Percentiles rank a stretch among this genome's conserved stretches.
These are phyloP conservation scores for Poliocrania exsul DNA, from an alignment of 2,797 vertebrate genomes.

Conservation along the genomic window DNA sequence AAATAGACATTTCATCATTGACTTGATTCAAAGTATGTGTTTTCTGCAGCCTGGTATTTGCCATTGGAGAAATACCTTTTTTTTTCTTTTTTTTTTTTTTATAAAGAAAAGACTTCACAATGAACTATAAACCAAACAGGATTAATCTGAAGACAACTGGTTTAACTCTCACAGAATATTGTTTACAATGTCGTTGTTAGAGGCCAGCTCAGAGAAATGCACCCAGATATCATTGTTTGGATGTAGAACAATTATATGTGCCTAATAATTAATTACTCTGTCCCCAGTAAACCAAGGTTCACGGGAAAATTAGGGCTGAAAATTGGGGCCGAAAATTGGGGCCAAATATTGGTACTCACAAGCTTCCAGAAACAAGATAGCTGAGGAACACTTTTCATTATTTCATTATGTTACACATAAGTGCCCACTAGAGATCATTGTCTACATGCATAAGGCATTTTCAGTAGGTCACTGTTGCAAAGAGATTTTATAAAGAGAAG, in stretches of 20 bases:
- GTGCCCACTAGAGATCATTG: background rate
- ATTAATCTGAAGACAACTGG: constrained; percentile 14
- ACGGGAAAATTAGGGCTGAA: background rate
- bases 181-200: background rate
- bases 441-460: background rate
- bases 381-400: background rate
- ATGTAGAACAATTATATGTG: background rate
- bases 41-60: background rate
- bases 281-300: background rate
- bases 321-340: background rate
- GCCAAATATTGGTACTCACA: background rate
- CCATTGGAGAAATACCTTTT: background rate
- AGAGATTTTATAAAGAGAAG: background rate
- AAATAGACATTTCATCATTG: background rate
- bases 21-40: background rate
- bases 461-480: background rate
- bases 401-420: background rate
- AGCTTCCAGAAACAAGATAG: background rate
- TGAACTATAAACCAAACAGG: constrained; percentile 12
- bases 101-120: background rate
- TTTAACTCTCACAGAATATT: background rate
- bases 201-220: background rate
- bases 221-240: background rate
- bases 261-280: background rate
- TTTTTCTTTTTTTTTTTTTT: background rate